Conservation (phyloP, 1,140 invertebrate species). For the Danaus melanippus region DNA sequence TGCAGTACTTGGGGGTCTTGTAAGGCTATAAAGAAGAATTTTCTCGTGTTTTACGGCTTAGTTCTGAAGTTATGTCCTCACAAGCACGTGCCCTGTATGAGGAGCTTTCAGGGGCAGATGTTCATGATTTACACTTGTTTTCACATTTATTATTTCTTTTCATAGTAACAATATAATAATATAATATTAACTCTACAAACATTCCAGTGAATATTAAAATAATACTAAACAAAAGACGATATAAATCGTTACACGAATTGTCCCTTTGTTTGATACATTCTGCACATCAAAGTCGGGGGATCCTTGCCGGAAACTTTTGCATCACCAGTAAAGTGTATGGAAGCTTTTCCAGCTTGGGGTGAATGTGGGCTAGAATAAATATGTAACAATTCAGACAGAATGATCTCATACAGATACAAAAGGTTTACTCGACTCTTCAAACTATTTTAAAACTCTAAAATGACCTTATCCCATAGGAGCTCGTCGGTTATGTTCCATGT, state of each 20-base stretch:
- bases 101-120: constrained; percentile 21
- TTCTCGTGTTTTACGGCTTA: constrained; percentile 35
- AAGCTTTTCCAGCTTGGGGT: constrained; percentile 38
- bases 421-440: neutral
- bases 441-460: no score
- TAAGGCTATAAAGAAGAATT: constrained; percentile 32
- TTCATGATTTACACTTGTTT: constrained; percentile 7
- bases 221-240: no score
- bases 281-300: constrained; percentile 24
- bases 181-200: no score
- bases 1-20: constrained; percentile 24
- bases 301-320: constrained; percentile 60
- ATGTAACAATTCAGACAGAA: no score
- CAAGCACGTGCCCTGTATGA: constrained; percentile 14
- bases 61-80: constrained; percentile 23
- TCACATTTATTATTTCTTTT: constrained; percentile 15
- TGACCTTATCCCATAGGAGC: no score
- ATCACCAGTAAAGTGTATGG: constrained; percentile 39
- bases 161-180: no score
- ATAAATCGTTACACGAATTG: constrained; percentile 12
- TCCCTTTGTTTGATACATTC: constrained; percentile 22
- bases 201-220: no score
- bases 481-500: no score
- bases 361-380: constrained; percentile 3
- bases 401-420: neutral